Evolutionary conservation across 1,140 invertebrate genomes (phyloP), one percentile per base, ranked within the genome.

Genomic region (Drosophila baimaii): DNA sequence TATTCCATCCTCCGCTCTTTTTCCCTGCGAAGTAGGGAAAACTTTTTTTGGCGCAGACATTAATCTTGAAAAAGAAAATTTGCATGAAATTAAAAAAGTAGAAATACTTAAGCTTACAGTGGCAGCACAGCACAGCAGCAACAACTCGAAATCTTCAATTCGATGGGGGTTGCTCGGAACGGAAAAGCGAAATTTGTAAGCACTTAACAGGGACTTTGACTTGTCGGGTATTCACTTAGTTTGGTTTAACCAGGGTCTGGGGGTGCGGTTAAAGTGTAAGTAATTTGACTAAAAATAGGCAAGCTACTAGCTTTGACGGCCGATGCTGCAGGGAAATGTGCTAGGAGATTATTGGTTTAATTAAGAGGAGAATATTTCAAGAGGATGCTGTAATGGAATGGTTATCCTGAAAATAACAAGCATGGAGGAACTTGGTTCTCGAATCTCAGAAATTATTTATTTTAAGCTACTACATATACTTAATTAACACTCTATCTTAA

Each of bases 21-120:
- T 54, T 43, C 21, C 57, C 39, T 19, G 39, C 35, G 56, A 59
- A 56, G 44, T 43, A 37, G 31, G 23, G 13, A 80, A 84, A 84
- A 66, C 54, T 80, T 77, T 77, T 72, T 76, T 76, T 58, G 51
- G 76, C 68, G 77, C 64, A 88, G 76, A 79, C 83, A 86, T 88
- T 86, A 86, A 86, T 86, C 83, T 86, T 86, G 76, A 79, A 79
- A 71, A 86, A 77, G 83, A 86, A 86, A 86, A 86, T 86, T 86
- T 86, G 83, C 83, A 86, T 86, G 83, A 86, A 86, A 86, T 86
- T 86, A 88, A 86, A 88, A 83, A 88, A 86, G 79, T 79, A 62
- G 74, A 89, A 79, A 79, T 79, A 82, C 64, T 77, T 88, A 64
- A 79, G 76, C 61, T 75, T 44, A 73, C 71, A 76, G 21, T 41